phyloP scores from a whole-genome alignment of 2,113 vertebrate genomes.

The Synchiropus splendidus region DNA sequence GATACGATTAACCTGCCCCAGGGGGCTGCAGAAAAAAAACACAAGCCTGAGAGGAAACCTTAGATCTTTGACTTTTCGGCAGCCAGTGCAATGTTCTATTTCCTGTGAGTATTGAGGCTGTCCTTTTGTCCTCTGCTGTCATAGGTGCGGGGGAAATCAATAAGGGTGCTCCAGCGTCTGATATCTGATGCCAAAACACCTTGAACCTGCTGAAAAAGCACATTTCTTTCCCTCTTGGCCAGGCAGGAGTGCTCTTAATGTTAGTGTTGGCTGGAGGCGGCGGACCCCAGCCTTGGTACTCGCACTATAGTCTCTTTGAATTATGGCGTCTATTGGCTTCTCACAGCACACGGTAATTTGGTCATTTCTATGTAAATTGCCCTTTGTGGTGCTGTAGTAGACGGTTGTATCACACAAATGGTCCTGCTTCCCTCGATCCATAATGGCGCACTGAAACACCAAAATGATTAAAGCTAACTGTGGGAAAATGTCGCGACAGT shows the following conservation, averaged over 20 bases:
- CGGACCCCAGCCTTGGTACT: conserved; percentile 13
- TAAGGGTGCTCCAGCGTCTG: conserved; percentile 48
- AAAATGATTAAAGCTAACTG: conserved; percentile 40
- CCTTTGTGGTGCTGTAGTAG: conserved; percentile 30
- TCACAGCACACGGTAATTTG: conserved; percentile 42
- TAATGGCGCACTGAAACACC: conserved; percentile 25
- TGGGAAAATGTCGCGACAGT: conserved; percentile 33
- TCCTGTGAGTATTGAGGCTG: conserved; percentile 17
- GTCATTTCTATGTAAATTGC: conserved; percentile 66
- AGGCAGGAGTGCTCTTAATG: conserved; percentile 33
- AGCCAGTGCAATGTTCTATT: not conserved
- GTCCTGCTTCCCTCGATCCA: conserved; percentile 15
- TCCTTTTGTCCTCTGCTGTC: conserved; percentile 25
- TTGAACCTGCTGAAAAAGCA: conserved; percentile 53
- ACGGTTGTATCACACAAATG: conserved; percentile 31
- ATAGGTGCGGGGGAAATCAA: conserved; percentile 41
- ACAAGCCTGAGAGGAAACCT: no score
- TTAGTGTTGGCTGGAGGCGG: conserved; percentile 35
- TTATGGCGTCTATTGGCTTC: conserved; percentile 37
- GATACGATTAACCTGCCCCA: no score
- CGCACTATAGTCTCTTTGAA: conserved; percentile 38
- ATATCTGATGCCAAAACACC: conserved; percentile 56
- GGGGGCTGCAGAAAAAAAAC: no score
- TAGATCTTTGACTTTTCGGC: no score
- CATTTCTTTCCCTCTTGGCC: conserved; percentile 23